Percentiles rank a stretch among this genome's conserved stretches.
Conservation (phyloP, 2,888 invertebrate genomes). For the Clitarchus hookeri region DNA sequence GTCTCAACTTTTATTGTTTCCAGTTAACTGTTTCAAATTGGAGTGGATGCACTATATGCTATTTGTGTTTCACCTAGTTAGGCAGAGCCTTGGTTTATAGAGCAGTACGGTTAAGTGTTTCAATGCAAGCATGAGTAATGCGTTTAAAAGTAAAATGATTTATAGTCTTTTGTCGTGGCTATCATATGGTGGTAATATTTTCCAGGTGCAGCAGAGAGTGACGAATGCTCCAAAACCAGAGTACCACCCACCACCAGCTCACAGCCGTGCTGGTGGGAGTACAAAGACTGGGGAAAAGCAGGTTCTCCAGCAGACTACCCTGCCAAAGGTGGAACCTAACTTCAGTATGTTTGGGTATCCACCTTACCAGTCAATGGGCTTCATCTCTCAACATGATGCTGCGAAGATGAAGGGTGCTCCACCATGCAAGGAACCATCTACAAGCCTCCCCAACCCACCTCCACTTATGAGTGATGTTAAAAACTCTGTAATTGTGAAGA, state of each 20-base stretch:
- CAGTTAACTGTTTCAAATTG: no score
- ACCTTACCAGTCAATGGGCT: constrained; percentile 55
- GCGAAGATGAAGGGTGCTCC: constrained; percentile 62
- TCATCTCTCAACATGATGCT: constrained; percentile 59
- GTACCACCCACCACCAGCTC: constrained; percentile 57
- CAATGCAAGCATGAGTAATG: no score
- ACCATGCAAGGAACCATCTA: constrained; percentile 45
- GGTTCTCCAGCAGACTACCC: constrained; percentile 50
- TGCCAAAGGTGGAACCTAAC: constrained; percentile 70
- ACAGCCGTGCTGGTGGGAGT: constrained; percentile 49
- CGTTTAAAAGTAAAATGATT: no score
- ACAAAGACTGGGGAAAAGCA: constrained; percentile 51
- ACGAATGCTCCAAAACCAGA: constrained; percentile 56
- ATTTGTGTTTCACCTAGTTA: no score
- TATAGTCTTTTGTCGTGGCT: no score
- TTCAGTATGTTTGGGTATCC: constrained; percentile 70
- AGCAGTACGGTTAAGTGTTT: no score
- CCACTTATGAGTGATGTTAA: constrained; percentile 71
- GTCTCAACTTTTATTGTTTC: no score
- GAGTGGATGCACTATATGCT: no score
- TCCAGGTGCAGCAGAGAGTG: constrained; percentile 53
- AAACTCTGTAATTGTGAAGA: constrained; percentile 77
- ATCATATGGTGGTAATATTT: not conserved
- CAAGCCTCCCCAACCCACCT: constrained; percentile 65
- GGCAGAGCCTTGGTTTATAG: no score